Base-by-base conservation (phyloP, 2,113 vertebrate genomes). In the Apistogramma diplotaenia region DNA sequence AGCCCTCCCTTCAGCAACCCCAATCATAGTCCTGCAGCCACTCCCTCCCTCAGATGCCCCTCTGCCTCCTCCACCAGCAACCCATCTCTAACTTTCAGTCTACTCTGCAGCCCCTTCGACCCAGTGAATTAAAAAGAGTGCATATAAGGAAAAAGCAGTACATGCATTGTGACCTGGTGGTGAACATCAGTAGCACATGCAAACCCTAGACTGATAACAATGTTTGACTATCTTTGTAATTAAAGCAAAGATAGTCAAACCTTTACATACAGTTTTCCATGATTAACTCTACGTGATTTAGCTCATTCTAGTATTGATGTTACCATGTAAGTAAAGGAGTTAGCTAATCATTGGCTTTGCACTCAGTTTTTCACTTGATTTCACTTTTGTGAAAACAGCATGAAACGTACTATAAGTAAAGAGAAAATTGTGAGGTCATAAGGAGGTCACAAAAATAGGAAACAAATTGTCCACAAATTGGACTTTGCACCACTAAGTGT, bases 1-100 rank as follows among this genome's bases (percentile, higher is more conserved):
- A 93, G 92, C 90, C 84, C 76, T 91, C 89, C 87, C 88, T 85
- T 84, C 84, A 89, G 89, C 84, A 76, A 85, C 73, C 84, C 86
- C 84, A 89, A 87, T 93, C 87, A 82, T 81, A 88, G 87, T 86
- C 82, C 89, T 82, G 89, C 89, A 90, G 89, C 75, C 65, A 60
- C 86, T 43, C 58, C 53, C 74, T 73, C 58, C 55, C 67, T 21
- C 19, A 31, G 84, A 80, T 74, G 82, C 78, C 77, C 85, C 82
- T 67, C 89, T 80, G 83, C 76, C 82, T 82, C 78, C 77, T 79
- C 65, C 73, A 3, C 70, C 67, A 79, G 67, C 75, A 75, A 72
- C 61, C 61, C 81, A 65, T 79, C 60, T 79, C 60, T 71, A 86
- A 90, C 92, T 83, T 83, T 77, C 33, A 85, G 78, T 56, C 37